Evolutionary conservation across 2,888 invertebrate genomes (phyloP), one percentile per base, ranked within the genome.

Genomic region (Pardosa pseudoannulata): DNA sequence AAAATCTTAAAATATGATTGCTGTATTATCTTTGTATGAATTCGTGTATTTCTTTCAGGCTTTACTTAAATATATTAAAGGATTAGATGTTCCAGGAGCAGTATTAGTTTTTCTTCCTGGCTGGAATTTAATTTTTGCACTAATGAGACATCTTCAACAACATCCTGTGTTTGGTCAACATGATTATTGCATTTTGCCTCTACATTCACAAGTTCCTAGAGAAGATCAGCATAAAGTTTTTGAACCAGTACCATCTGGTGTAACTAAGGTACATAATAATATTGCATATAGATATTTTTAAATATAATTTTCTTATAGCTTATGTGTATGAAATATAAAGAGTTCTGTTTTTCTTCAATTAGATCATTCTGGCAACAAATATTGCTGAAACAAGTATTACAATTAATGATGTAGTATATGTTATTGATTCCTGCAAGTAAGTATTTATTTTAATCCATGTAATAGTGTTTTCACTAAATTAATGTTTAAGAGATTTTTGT

Each of bases 371-470:
- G 19, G 96, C 98, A 0, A 99, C 99, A 1, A 99, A 99, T 91
- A 98, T 99, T 90, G 99, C 99, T 0, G 99, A 99, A 92, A 97
- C 98, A 0, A 98, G 98, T 6, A 96, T 99, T 89, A 99, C 99
- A 0, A 99, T 99, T 89, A 96, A 99, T 92, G 99, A 99, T 91
- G 97, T 99, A 1, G 98, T 99, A 0, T 99, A 96, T 92, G 99
- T 99, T 0, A 96, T 99, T 87, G 99, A 99, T 91, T 96, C 96
- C 64, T 98, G 99, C 93, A 98, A 98, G 92, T 92, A 90, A 90
- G 92, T 90, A 19, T 11, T 64, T 19, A n/a, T 32, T 50, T 50
- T 50, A 11, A 39, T n/a, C n/a, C n/a, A n/a, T n/a, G n/a, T n/a
- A n/a, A n/a, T n/a, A n/a, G n/a, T 36, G 5, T 36, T 36, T 36